phyloP scores from a whole-genome alignment of 2,888 invertebrate species.

The Tenthredo distinguenda region DNA sequence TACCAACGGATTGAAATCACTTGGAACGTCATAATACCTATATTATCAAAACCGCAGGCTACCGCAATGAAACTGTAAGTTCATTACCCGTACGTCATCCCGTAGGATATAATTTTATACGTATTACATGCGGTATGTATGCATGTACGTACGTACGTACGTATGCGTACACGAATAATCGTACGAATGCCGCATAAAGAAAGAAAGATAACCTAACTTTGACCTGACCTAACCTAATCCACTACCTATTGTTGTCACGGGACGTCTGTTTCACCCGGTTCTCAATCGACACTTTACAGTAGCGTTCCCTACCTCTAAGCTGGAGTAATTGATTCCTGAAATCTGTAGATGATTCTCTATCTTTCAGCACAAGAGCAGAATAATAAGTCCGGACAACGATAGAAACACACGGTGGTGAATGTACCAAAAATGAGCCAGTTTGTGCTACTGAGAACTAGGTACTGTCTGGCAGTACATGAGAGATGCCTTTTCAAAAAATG shows the following conservation, averaged over 20 bases:
- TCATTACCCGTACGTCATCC: not conserved
- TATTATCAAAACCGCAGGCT: not conserved
- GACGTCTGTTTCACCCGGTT: not conserved
- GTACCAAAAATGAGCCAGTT: conserved; percentile 65
- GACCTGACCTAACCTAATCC: not conserved
- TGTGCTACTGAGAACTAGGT: conserved; percentile 61
- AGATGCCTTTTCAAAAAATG: conserved; percentile 68
- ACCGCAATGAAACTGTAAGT: not conserved
- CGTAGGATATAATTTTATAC: not conserved
- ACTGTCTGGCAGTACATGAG: conserved; percentile 59
- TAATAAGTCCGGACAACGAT: not conserved
- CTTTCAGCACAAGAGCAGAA: not conserved
- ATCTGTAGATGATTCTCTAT: too few relatives aligned
- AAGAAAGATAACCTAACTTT: not conserved
- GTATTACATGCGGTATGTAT: too few relatives aligned
- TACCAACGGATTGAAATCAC: not conserved
- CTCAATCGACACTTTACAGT: not conserved
- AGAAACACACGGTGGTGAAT: not conserved
- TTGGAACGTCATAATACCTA: not conserved
- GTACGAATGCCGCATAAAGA: too few relatives aligned
- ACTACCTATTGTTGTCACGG: not conserved
- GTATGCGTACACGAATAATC: not conserved
- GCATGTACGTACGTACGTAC: not conserved
- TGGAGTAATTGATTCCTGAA: not conserved
- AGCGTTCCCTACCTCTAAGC: too few relatives aligned